phyloP scores from a whole-genome alignment of 2,113 vertebrate genomes.

The Cinclus mexicanus region DNA sequence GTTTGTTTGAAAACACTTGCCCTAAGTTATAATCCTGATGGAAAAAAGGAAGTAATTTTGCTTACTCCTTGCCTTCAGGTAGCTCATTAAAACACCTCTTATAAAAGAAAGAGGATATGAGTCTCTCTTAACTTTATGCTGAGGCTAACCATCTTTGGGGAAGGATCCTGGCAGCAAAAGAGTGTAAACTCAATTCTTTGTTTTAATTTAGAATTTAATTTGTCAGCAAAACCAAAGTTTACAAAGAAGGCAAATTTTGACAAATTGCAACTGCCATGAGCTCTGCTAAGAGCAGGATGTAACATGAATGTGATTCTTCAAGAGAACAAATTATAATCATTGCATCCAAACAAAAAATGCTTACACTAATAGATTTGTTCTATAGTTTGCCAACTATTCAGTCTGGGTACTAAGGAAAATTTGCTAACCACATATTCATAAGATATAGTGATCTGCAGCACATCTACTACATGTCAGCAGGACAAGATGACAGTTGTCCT shows the following conservation, averaged over 20 bases:
- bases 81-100: conserved; percentile 46
- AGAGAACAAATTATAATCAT: conserved; percentile 36
- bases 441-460: background rate
- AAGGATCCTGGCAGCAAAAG: conserved; percentile 34
- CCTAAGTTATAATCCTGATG: conserved; percentile 36
- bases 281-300: conserved; percentile 56
- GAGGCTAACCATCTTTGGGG: background rate
- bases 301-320: conserved; percentile 41
- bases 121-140: background rate
- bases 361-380: conserved; percentile 7
- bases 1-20: conserved; percentile 49
- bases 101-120: conserved; percentile 17
- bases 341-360: conserved; percentile 49
- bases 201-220: conserved; percentile 62
- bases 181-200: conserved; percentile 26
- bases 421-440: background rate
- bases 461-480: background rate
- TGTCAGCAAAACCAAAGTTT: conserved; percentile 54
- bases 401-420: background rate
- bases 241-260: conserved; percentile 65
- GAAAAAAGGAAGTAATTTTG: conserved; percentile 52
- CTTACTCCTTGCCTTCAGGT: conserved; percentile 53
- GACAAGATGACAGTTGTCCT: background rate
- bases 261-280: conserved; percentile 59
- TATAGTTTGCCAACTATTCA: conserved; percentile 8